Conservation (phyloP, 2,797 vertebrate species). For the Pipistrellus kuhlii region DNA sequence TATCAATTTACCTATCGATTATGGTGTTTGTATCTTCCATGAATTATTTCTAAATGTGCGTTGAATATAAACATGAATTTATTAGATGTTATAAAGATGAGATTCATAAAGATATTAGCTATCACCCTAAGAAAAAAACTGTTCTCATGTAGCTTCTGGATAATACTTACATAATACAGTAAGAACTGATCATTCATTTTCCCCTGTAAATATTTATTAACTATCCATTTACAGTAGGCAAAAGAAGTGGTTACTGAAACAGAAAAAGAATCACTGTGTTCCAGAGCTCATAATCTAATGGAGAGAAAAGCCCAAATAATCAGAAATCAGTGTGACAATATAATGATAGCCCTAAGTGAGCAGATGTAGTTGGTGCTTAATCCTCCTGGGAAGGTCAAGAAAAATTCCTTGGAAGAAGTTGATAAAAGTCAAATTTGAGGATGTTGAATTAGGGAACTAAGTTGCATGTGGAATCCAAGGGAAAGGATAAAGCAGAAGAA, state of each 20-base stretch:
- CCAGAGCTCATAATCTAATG: background rate
- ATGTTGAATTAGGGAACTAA: background rate
- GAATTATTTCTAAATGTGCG: background rate
- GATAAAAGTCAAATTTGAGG: background rate
- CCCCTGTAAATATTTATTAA: background rate
- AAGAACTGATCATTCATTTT: background rate
- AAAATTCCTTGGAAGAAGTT: background rate
- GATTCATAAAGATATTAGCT: background rate
- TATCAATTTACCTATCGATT: background rate
- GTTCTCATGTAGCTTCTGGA: background rate
- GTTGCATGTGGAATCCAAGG: background rate
- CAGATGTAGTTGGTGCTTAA: background rate
- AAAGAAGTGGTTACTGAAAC: background rate
- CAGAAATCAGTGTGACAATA: background rate
- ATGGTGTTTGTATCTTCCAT: background rate
- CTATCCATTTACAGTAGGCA: background rate
- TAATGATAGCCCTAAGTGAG: background rate
- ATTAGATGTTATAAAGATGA: background rate
- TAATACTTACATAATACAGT: background rate
- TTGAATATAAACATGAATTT: background rate
- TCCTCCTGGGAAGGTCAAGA: background rate
- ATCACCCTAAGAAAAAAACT: background rate
- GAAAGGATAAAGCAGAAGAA: background rate
- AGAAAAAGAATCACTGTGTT: background rate
- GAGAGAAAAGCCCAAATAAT: background rate